Evolutionary conservation across 2,888 invertebrate genomes (phyloP), one percentile per base, ranked within the genome.

Genomic region (Drosophila kanekoi): DNA sequence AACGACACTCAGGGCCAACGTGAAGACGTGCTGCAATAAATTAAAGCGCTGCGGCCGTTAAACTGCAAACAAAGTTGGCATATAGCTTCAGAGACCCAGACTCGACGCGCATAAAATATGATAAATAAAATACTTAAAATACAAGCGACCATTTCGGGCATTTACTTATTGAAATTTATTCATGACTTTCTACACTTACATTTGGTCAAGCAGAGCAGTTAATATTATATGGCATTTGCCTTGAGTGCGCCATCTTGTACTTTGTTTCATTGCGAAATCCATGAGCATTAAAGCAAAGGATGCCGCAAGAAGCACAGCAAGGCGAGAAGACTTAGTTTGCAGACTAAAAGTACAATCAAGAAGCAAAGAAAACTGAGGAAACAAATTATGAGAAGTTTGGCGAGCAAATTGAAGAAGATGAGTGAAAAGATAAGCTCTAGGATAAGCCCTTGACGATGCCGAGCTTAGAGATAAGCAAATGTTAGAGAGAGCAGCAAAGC

Each of bases 151-250:
- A 59, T 40, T 49, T 16, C 44, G 20, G 14, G 6, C 43, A 45
- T 52, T 56, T 70, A 44, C 67, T 72, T 75, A 73, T 75, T 77
- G 71, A 75, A 82, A 86, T 82, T 80, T 82, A 84, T 84, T 85
- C 80, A 88, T 78, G 74, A 69, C 76, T 44, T 66, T 54, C 38
- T 58, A 28, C 28, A 28, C 56, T 59, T 77, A 64, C 64, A 51
- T 47, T 71, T 48, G 68, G 51, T 53, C 59, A 72, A 48, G 56
- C 53, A 32, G 11, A 20, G 33, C 35, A 35, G 38, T 38, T 45
- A 47, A 45, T 38, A 45, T 16, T 43, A 20, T 35, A 35, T 28
- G 28, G 38, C 35, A 52, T 52, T 43, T 44, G 37, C 37, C 23
- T 32, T 35, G 23, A 23, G 37, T n/a, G 18, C 37, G 35, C 13